Percentiles rank a stretch among this genome's conserved stretches.
These are phyloP conservation scores for Rhodophaea formosa DNA, from an alignment of 2,888 invertebrate genomes.

Conservation along the genomic window DNA sequence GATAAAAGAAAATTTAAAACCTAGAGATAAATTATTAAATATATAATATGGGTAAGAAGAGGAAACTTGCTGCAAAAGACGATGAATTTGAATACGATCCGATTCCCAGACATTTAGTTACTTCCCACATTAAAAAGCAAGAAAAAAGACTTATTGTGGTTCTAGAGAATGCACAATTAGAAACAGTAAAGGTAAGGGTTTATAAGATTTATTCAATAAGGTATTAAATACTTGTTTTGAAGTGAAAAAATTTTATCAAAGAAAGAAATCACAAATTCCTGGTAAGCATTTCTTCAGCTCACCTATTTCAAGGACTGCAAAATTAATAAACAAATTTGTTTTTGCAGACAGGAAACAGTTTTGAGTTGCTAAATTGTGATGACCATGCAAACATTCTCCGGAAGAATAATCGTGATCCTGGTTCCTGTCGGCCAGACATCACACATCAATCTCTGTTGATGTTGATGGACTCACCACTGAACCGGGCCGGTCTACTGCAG, in stretches of 20 bases:
- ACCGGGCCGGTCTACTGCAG: slow-evolving; percentile 97
- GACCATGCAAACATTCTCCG: slow-evolving; percentile 92
- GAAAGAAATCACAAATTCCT: no score
- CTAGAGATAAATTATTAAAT: not conserved
- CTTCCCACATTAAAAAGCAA: slow-evolving; percentile 89
- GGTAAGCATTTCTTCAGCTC: not conserved
- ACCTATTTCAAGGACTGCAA: no score
- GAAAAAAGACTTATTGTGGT: slow-evolving; percentile 96
- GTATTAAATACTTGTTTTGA: not conserved
- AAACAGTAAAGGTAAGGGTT: slow-evolving; percentile 92
- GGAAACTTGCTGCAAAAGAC: slow-evolving; percentile 71
- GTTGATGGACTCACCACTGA: slow-evolving; percentile 98
- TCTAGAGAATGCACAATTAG: slow-evolving; percentile 95
- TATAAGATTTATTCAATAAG: not conserved
- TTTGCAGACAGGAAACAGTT: slow-evolving; percentile 91
- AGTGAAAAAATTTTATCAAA: no score
- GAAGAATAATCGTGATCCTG: slow-evolving; percentile 92
- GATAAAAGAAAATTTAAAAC: not conserved
- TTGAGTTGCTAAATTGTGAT: slow-evolving; percentile 96
- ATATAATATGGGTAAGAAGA: slow-evolving; percentile 67
- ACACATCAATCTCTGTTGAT: slow-evolving; percentile 98
- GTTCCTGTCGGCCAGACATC: slow-evolving; percentile 96
- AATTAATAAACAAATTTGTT: slow-evolving; percentile 2
- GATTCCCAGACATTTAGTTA: slow-evolving; percentile 87
- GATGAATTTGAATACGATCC: slow-evolving; percentile 90